Base-by-base conservation (phyloP, 2,797 vertebrate genomes). In the Syndactyla subalaris region DNA sequence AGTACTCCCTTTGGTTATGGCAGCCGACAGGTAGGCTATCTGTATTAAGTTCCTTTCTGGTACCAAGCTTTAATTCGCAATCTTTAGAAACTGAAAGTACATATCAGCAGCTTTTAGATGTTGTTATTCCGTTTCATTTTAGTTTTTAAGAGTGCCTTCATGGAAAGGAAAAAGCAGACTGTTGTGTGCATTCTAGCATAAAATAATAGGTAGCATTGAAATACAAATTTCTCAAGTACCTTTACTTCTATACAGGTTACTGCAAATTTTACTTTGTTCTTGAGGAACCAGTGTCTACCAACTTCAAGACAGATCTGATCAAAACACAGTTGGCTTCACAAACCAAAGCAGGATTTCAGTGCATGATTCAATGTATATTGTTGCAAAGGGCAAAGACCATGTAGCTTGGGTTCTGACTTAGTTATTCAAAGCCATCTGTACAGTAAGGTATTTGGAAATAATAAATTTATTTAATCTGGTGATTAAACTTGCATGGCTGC, bases 1-100 rank as follows among this genome's bases (percentile, higher is more conserved):
- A 98, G 98, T 96, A 98, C 98, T 95, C 98, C 99, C 32, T 99
- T 99, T 84, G 99, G 99, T n/a, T 98, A 99, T 55, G 99, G 99
- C 59, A 98, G 96, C 97, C 98, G 96, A 92, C 99, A 99, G 98
- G 99, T 99, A 97, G 52, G 92, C 80, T 92, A 24, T 91, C 32
- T 45, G 2, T 83, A 5, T 49, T 67, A 52, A 77, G 9, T 22
- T 85, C 17, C 55, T 70, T 77, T 86, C 41, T 19, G 29, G 10
- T 78, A 24, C 29, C 62, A 30, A 84, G 10, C 70, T 82, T 62
- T 70, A 75, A 73, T 85, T 86, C 38, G 8, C 21, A 15, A 24
- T n/a, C 19, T 72, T 81, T 52, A 45, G 22, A 73, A 88, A 48
- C 12, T 45, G 9, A 13, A 76, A 38, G 45, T 63, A 21, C 1